These are phyloP conservation scores for Cassiopea xamachana DNA, from an alignment of 30 jellyfish, hydroid and myxozoan genomes.

Conservation along the genomic window DNA sequence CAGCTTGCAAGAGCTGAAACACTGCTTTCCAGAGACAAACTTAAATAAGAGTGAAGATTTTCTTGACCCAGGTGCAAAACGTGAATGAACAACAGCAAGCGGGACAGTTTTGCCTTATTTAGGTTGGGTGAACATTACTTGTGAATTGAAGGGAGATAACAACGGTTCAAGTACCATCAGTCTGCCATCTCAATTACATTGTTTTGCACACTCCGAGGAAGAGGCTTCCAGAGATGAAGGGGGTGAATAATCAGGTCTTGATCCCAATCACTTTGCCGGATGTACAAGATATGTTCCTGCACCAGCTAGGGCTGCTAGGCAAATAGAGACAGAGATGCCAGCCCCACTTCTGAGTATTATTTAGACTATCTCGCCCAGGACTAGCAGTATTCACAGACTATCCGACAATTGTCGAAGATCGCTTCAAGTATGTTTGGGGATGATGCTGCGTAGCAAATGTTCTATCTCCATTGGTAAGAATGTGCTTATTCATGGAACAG, in stretches of 20 bases:
- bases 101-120: conserved; percentile 31
- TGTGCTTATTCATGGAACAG: background rate
- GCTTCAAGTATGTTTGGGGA: background rate
- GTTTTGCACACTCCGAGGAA: no score
- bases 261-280: no score
- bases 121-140: conserved; percentile 31
- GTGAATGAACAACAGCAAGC: conserved; percentile 36
- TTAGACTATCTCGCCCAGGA: conserved; percentile 22
- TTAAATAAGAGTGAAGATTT: conserved; percentile 18
- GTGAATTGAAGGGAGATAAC: conserved; percentile 1
- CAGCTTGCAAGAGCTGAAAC: conserved; percentile 10
- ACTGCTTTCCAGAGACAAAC: background rate
- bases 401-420: conserved; percentile 1
- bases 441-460: background rate
- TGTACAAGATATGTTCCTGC: no score
- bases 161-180: background rate
- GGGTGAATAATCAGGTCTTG: no score
- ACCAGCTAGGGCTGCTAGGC: conserved; percentile 6
- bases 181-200: background rate
- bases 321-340: conserved; percentile 23
- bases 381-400: conserved; percentile 6
- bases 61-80: conserved; percentile 40
- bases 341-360: background rate
- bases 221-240: no score
- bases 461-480: background rate